Conservation (phyloP, 2,797 vertebrate species). For the Silurus lanzhouensis region DNA sequence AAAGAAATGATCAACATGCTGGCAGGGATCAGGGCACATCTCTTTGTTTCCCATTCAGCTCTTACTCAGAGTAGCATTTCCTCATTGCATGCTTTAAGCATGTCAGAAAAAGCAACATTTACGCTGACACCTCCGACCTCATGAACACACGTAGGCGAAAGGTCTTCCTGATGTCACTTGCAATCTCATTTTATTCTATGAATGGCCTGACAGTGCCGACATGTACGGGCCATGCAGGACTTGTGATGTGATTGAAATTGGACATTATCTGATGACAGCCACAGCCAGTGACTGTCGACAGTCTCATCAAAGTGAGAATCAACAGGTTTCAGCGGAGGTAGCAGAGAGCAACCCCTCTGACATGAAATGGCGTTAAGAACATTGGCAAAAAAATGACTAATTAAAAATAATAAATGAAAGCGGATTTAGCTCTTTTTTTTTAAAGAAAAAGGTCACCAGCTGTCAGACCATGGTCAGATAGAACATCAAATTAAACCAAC, state of each 20-base stretch:
- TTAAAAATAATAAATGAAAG: constrained; percentile 44
- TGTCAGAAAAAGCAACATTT: constrained; percentile 65
- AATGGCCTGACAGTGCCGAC: constrained; percentile 44
- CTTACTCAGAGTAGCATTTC: constrained; percentile 58
- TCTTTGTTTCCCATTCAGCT: constrained; percentile 46
- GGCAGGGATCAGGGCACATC: constrained; percentile 68
- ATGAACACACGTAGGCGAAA: constrained; percentile 49
- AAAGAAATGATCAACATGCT: constrained; percentile 49
- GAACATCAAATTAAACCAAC: constrained; percentile 43
- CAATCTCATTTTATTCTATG: constrained; percentile 55
- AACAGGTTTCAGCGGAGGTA: constrained; percentile 31
- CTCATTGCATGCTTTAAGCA: constrained; percentile 66
- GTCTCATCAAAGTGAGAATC: constrained; percentile 18
- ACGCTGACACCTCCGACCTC: constrained; percentile 50
- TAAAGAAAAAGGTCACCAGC: background rate
- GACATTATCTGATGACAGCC: constrained; percentile 59
- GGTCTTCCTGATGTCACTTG: constrained; percentile 67
- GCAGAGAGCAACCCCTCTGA: constrained; percentile 44
- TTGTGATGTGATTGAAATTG: constrained; percentile 36
- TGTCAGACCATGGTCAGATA: constrained; percentile 48
- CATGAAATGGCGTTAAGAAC: constrained; percentile 45
- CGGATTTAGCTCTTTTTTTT: constrained; percentile 17
- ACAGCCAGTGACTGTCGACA: constrained; percentile 39
- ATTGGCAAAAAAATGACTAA: constrained; percentile 30
- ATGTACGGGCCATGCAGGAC: constrained; percentile 56